Percentiles rank a stretch among this genome's conserved stretches.
phyloP scores from a whole-genome alignment of 2,113 vertebrate species.

The Anarhynchus alexandrinus region DNA sequence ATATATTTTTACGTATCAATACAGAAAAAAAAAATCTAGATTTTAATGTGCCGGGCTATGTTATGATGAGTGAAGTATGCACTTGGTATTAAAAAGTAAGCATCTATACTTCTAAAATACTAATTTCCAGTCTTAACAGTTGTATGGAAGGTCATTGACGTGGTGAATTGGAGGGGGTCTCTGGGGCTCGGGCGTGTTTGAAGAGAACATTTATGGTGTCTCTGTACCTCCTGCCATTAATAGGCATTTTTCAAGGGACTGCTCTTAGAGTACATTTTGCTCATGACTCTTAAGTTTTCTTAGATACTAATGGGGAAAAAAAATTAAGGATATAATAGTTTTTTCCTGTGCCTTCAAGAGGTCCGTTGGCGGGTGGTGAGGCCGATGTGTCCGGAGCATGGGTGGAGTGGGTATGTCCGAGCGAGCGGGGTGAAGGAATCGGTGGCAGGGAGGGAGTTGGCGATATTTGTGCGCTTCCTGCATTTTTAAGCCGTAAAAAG shows the following conservation, averaged over 20 bases:
- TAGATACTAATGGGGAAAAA: neutral
- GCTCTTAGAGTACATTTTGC: neutral
- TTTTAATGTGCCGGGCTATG: neutral
- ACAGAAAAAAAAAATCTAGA: neutral
- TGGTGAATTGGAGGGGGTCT: neutral
- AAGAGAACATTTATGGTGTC: neutral
- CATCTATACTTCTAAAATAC: neutral
- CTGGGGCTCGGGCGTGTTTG: neutral
- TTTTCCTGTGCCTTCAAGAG: neutral
- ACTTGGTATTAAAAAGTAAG: neutral
- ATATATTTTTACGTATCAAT: neutral
- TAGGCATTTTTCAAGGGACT: neutral
- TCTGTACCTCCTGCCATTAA: neutral
- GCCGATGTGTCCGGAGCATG: neutral
- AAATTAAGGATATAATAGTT: neutral
- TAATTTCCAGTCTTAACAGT: neutral
- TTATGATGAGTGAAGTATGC: neutral
- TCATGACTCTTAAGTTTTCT: neutral
- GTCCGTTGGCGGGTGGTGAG: neutral
- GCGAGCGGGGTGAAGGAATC: neutral
- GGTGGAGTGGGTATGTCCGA: neutral
- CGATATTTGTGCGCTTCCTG: conserved; percentile 1
- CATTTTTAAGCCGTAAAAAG: neutral
- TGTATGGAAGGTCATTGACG: neutral
- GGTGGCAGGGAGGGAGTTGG: neutral